These are phyloP conservation scores for Heliothis peltigera DNA, from an alignment of 2,888 invertebrate species.

Conservation along the genomic window DNA sequence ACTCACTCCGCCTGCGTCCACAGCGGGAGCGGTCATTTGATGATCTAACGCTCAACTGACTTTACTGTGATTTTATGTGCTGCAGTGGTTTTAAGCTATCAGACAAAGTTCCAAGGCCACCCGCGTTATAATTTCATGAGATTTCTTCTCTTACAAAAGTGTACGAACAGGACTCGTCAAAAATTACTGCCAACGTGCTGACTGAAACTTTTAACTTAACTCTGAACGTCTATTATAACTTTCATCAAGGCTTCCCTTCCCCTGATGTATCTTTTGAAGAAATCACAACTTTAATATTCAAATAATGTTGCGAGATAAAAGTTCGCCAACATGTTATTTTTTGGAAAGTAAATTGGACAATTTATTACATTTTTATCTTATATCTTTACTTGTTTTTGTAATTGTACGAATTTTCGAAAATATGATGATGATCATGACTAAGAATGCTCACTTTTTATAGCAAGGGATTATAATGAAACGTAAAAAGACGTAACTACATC, in stretches of 20 bases:
- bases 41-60: too few species aligned
- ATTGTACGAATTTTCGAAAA: not conserved
- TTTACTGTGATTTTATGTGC: slow-evolving; percentile 24
- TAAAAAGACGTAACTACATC: not conserved
- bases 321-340: slow-evolving; percentile 13
- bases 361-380: not conserved
- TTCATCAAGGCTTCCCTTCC: slow-evolving; percentile 39
- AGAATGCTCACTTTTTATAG: too few species aligned
- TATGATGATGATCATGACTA: too few species aligned
- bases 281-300: slow-evolving; percentile 37
- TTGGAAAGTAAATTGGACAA: not conserved
- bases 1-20: too few species aligned
- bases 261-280: slow-evolving; percentile 24
- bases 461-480: too few species aligned
- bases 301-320: slow-evolving; percentile 26
- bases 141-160: slow-evolving; percentile 29
- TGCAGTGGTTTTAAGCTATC: slow-evolving; percentile 6
- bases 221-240: slow-evolving; percentile 69
- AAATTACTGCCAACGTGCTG: slow-evolving; percentile 40
- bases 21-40: too few species aligned
- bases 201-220: slow-evolving; percentile 63
- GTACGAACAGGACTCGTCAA: not conserved
- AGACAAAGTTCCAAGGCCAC: slow-evolving; percentile 13
- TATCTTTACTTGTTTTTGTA: not conserved
- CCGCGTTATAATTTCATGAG: slow-evolving; percentile 34